Conservation (phyloP, 2,888 invertebrate genomes). For the Macrophya alboannulata region DNA sequence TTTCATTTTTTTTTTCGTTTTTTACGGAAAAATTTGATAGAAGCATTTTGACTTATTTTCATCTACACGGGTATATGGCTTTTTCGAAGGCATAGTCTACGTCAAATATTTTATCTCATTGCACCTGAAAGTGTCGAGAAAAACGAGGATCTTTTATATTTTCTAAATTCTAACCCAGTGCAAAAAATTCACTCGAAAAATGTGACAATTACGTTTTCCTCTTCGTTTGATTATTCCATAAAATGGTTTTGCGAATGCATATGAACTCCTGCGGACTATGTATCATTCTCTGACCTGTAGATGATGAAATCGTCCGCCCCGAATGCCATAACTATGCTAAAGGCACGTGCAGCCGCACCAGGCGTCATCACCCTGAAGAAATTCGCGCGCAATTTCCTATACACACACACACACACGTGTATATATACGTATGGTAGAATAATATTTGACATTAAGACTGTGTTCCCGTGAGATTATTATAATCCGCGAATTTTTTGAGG, state of each 20-base stretch:
- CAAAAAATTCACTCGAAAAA: background rate
- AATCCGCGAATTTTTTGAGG: background rate
- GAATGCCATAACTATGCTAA: conserved; percentile 42
- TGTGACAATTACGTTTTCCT: background rate
- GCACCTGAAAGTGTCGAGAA: too few species aligned
- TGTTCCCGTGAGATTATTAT: background rate
- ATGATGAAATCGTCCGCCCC: conserved; percentile 60
- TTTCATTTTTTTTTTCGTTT: background rate
- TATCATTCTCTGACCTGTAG: conserved; percentile 59
- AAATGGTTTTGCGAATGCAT: conserved; percentile 35
- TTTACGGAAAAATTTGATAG: background rate
- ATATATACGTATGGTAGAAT: background rate
- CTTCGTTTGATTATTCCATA: background rate
- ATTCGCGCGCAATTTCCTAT: background rate
- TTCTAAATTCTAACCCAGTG: background rate
- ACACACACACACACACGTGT: background rate
- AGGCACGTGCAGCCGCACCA: conserved; percentile 30
- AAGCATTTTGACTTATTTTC: too few species aligned
- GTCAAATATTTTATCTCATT: too few species aligned
- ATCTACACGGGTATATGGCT: too few species aligned
- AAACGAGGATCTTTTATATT: too few species aligned
- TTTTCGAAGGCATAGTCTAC: too few species aligned
- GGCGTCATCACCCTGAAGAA: background rate
- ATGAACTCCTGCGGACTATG: conserved; percentile 58
- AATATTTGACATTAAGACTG: background rate